Base-by-base conservation (phyloP, 1,140 invertebrate species). In the Drosophila azteca region DNA sequence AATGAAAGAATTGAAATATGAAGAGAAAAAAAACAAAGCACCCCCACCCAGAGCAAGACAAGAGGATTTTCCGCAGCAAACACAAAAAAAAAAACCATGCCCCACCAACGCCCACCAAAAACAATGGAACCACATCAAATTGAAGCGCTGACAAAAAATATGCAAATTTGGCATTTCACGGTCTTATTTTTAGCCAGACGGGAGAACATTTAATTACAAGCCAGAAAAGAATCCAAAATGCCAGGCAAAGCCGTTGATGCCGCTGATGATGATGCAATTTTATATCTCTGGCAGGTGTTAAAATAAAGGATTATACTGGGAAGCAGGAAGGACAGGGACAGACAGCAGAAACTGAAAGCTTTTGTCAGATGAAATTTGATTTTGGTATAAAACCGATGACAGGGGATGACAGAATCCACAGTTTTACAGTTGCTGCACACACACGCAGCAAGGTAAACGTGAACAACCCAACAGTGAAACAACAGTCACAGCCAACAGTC, bases 231-330 rank as follows among this genome's bases (percentile, higher is more conserved):
- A 50, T 66, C 51, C 51, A 57, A 64, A 71, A 68, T 67, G 79
- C 39, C 79, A 55, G 44, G 24, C 68, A 68, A 80, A 77, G 77
- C 51, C 29, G 52, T 26, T 59, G 68, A 75, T 41, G 41, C 35
- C 24, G 41, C 39, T 61, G 75, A 80, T 80, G 74, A 67, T 63
- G 46, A 69, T 73, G 59, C 63, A 77, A 48, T 77, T 77, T 67
- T 57, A 81, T 81, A 63, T 80, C 59, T 66, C 58, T 68, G 78
- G 46, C 82, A 85, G 81, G 81, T 85, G 81, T 87, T 81, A 66
- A 78, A 75, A 78, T 75, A 78, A 82, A 63, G 69, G 82, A 85
- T 87, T 85, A 87, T 78, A 63, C 45, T 26, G 50, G 26, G 44
- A 69, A 68, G 55, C 66, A 69, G 66, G 66, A 69, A 68, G 64